Percentiles rank a stretch among this genome's conserved stretches.
phyloP scores from a whole-genome alignment of 2,888 invertebrate species.

The Pegoplata infirma region DNA sequence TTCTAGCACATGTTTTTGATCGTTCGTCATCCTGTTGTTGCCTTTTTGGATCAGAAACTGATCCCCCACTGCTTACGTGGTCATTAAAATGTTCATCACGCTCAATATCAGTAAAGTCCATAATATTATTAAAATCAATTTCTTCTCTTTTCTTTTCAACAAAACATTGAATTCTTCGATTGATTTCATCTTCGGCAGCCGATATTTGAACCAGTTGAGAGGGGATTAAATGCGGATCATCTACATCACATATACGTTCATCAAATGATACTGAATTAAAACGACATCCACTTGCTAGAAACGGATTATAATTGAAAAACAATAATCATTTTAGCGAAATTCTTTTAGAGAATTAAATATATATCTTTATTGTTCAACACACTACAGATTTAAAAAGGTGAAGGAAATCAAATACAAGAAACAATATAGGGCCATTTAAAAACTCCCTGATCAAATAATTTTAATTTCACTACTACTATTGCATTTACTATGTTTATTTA shows the following conservation, averaged over 20 bases:
- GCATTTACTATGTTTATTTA: not conserved
- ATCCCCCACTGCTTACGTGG: no score
- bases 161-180: conserved; percentile 85
- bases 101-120: conserved; percentile 83
- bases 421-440: no score
- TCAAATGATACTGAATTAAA: no score
- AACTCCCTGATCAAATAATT: no score
- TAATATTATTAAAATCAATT: conserved; percentile 85
- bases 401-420: no score
- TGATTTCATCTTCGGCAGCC: conserved; percentile 83
- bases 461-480: no score
- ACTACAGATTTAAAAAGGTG: not conserved
- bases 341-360: not conserved
- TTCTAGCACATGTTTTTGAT: conserved; percentile 83
- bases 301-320: not conserved
- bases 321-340: not conserved
- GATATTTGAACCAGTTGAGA: conserved; percentile 82
- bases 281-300: not conserved
- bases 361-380: not conserved
- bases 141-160: conserved; percentile 87
- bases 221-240: conserved; percentile 45
- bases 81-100: not conserved
- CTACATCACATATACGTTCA: conserved; percentile 35
- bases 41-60: not conserved
- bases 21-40: conserved; percentile 18